These are phyloP conservation scores for Syngnathus scovelli DNA, from an alignment of 2,113 vertebrate genomes.

Conservation along the genomic window DNA sequence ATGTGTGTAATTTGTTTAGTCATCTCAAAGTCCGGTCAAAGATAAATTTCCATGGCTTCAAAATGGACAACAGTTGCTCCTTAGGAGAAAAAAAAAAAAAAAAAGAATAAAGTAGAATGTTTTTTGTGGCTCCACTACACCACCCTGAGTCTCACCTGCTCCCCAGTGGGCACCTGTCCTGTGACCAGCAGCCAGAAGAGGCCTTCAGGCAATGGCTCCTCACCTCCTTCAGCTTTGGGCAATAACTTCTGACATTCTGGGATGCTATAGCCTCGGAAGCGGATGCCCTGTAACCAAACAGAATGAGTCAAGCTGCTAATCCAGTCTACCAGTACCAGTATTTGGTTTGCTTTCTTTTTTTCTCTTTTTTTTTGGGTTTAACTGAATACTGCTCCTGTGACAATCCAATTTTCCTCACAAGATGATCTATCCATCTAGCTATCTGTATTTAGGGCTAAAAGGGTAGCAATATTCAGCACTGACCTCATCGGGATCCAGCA, in stretches of 20 bases:
- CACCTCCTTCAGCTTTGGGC: constrained; percentile 85
- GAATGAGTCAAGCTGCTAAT: constrained; percentile 1
- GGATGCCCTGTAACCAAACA: constrained; percentile 80
- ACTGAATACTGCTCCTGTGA: too few relatives aligned
- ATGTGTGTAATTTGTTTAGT: not conserved
- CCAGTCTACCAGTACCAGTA: not conserved
- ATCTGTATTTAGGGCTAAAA: not conserved
- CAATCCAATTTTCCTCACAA: too few relatives aligned
- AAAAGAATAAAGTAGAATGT: not conserved
- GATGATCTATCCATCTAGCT: too few relatives aligned
- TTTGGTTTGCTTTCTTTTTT: not conserved
- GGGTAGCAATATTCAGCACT: constrained; percentile 19
- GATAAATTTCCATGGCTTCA: not conserved
- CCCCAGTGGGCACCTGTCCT: constrained; percentile 84
- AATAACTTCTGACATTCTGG: constrained; percentile 92
- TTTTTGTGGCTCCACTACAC: not conserved
- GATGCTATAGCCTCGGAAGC: constrained; percentile 94
- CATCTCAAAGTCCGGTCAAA: not conserved
- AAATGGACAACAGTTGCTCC: not conserved
- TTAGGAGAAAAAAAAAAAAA: not conserved
- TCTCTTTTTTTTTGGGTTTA: not conserved
- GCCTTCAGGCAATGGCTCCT: constrained; percentile 90
- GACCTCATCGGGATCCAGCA: constrained; percentile 95
- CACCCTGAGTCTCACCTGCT: constrained; percentile 76
- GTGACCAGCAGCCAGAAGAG: constrained; percentile 96